Evolutionary conservation across 2,113 vertebrate species (phyloP), one percentile per base, ranked within the genome.

Genomic region (Axis porcinus): DNA sequence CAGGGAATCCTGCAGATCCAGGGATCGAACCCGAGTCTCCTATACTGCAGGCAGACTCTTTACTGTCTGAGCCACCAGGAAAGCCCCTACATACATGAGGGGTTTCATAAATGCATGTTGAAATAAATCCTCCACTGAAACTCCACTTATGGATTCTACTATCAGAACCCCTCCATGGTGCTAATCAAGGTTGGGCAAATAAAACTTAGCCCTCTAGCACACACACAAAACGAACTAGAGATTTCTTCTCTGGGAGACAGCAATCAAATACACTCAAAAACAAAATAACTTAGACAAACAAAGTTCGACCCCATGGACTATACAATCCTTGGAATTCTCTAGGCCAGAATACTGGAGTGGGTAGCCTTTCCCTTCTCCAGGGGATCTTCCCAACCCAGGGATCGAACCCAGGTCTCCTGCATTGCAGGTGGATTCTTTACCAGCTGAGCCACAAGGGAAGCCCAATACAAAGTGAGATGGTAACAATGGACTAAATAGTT

Each of bases 61-160:
- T 74, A 74, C 67, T 40, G 10, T 40, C 67, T 74, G 67, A 74
- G 67, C 67, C 67, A 40, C 67, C 67, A 40, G n/a, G 21, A 74
- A 74, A 74, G 10, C 67, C 10, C 67, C 19, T 40, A 74, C 2
- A 62, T 45, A 78, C 55, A 64, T 2, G 54, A 91, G 4, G 47
- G 15, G 45, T 54, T 96, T 92, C 60, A 83, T 89, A 95, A 62
- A 82, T 70, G n/a, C 57, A 78, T 74, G 23, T 54, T 97, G 79
- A 91, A 91, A 93, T 55, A 82, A 96, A 96, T 11, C 43, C n/a
- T 79, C 47, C 27, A 60, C 25, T 79, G 76, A 83, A 89, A 97
- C 28, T 78, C 74, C 45, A 78, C 43, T 95, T 79, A 94, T 19
- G 13, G 91, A 88, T 92, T 86, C 96, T 82, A 79, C 55, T 85